A percentile compares a stretch with the other conserved stretches of the same genome.
phyloP scores from a whole-genome alignment of 2,113 vertebrate genomes.

The Dipodomys merriami region DNA sequence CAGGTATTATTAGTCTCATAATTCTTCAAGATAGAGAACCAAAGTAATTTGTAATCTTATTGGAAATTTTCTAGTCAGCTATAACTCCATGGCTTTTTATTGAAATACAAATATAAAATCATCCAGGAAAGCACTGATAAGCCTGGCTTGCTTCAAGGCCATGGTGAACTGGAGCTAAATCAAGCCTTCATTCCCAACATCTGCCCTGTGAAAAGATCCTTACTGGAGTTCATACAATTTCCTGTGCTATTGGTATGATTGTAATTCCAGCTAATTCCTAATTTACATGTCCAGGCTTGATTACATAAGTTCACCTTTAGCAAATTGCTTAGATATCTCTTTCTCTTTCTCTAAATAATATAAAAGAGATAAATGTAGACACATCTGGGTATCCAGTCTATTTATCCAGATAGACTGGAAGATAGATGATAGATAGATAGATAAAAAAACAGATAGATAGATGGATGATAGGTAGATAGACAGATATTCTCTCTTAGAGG shows the following conservation, averaged over 20 bases:
- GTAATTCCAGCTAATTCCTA: neutral
- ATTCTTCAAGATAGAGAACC: neutral
- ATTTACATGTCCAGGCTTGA: neutral
- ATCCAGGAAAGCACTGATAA: neutral
- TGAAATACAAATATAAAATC: constrained; percentile 55
- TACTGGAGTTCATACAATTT: neutral
- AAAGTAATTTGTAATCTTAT: constrained; percentile 41
- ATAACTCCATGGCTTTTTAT: neutral
- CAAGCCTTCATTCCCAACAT: neutral
- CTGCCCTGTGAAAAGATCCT: neutral
- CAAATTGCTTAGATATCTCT: neutral
- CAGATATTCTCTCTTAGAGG: neutral
- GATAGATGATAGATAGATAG: too few species aligned
- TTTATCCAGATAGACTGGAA: too few species aligned
- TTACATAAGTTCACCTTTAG: neutral
- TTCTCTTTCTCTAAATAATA: too few species aligned
- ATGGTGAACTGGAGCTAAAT: constrained; percentile 5
- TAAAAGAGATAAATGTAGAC: too few species aligned
- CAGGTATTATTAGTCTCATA: constrained; percentile 11
- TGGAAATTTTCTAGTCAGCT: neutral
- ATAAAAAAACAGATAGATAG: too few species aligned
- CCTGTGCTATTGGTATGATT: neutral
- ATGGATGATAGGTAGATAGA: too few species aligned
- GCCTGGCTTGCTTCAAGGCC: constrained; percentile 25
- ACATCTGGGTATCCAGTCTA: too few species aligned